Percentiles rank a stretch among this genome's conserved stretches.
phyloP scores from a whole-genome alignment of 2,113 vertebrate genomes.

The Lipophrys pholis region DNA sequence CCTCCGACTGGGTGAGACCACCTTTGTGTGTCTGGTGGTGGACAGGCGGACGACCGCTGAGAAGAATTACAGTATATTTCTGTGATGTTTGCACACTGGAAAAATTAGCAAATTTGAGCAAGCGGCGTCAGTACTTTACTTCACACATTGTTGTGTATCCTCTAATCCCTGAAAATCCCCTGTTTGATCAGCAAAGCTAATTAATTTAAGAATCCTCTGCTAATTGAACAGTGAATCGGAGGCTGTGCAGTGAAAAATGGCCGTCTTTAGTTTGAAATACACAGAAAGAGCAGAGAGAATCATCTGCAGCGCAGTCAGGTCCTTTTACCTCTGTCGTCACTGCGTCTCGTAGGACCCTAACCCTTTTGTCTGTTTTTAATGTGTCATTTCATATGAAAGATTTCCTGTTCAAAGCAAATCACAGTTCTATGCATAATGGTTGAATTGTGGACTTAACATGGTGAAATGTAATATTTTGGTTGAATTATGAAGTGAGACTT shows the following conservation, averaged over 20 bases:
- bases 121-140: conserved; percentile 13
- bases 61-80: conserved; percentile 16
- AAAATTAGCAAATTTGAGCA: conserved; percentile 41
- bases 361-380: conserved; percentile 21
- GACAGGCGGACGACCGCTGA: not conserved
- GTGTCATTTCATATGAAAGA: not conserved
- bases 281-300: conserved; percentile 21
- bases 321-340: conserved; percentile 43
- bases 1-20: conserved; percentile 85
- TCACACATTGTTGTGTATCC: conserved; percentile 39
- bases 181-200: conserved; percentile 51
- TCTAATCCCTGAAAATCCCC: conserved; percentile 50
- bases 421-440: not conserved
- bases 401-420: not conserved
- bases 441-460: not conserved
- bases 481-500: not conserved
- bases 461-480: not conserved
- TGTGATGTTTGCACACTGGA: conserved; percentile 2
- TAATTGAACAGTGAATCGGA: conserved; percentile 35
- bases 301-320: conserved; percentile 44
- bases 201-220: conserved; percentile 36
- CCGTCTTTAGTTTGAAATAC: conserved; percentile 23
- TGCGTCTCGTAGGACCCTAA: conserved; percentile 23
- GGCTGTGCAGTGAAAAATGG: conserved; percentile 4
- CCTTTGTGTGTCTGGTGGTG: not conserved